Conservation (phyloP, 2,888 invertebrate genomes). For the Dicyrtomina minuta region DNA sequence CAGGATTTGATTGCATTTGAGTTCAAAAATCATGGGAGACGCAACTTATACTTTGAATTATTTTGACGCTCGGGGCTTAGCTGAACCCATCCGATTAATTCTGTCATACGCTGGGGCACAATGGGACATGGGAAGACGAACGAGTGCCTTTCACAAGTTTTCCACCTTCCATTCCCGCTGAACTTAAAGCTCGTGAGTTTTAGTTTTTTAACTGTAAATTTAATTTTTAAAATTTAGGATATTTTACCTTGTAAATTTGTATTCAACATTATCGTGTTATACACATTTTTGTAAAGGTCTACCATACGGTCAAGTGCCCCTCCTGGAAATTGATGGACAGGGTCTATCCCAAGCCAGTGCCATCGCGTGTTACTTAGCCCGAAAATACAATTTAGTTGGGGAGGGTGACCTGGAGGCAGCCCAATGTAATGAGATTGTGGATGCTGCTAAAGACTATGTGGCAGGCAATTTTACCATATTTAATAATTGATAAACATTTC, state of each 20-base stretch:
- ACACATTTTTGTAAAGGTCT: slow-evolving; percentile 38
- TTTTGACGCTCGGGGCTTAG: neutral
- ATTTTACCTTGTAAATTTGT: neutral
- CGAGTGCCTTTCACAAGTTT: neutral
- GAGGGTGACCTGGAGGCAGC: neutral
- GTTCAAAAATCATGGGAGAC: neutral
- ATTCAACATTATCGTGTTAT: neutral
- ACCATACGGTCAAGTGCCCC: neutral
- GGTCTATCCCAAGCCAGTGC: neutral
- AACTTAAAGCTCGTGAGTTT: neutral
- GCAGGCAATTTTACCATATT: slow-evolving; percentile 9
- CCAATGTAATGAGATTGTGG: neutral
- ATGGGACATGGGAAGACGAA: slow-evolving; percentile 12
- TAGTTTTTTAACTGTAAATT: neutral
- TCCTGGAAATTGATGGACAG: neutral
- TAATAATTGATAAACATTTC: neutral
- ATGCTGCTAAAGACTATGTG: neutral
- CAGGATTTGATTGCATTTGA: neutral
- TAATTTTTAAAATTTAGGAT: too few relatives aligned
- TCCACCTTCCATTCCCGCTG: neutral
- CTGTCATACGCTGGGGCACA: neutral
- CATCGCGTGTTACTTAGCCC: neutral
- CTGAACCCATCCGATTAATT: slow-evolving; percentile 6
- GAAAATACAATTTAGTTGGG: neutral
- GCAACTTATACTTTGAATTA: slow-evolving; percentile 7